phyloP scores from a whole-genome alignment of 2,888 invertebrate genomes.

The Tiliacea citrago region DNA sequence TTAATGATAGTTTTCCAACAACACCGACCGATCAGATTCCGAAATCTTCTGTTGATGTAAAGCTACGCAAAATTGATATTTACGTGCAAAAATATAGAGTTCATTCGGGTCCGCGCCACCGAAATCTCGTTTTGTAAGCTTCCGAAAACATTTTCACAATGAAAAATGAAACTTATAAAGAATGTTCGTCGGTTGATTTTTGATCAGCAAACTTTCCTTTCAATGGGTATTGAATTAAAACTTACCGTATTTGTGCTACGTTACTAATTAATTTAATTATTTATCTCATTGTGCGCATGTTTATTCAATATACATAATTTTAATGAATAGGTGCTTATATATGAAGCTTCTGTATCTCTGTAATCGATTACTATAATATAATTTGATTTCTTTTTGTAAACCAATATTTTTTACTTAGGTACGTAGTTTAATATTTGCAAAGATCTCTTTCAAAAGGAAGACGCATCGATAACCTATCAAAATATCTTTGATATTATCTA shows the following conservation, averaged over 20 bases:
- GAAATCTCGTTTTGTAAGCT: conserved; percentile 86
- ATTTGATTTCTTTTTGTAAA: neutral
- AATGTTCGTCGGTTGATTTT: conserved; percentile 82
- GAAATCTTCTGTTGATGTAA: conserved; percentile 82
- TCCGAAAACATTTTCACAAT: conserved; percentile 84
- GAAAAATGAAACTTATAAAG: conserved; percentile 85
- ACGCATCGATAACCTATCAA: no score
- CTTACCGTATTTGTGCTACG: conserved; percentile 87
- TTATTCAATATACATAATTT: conserved; percentile 83
- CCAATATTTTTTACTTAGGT: neutral
- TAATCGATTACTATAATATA: conserved; percentile 35
- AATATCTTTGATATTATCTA: neutral
- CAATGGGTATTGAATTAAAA: conserved; percentile 89
- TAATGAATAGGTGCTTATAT: conserved; percentile 70
- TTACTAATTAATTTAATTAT: conserved; percentile 89
- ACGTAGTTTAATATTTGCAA: no score
- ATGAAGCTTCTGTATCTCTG: conserved; percentile 55
- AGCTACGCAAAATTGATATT: conserved; percentile 77
- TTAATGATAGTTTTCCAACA: conserved; percentile 75
- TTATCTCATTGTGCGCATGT: conserved; percentile 84
- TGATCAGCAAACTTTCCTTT: conserved; percentile 75
- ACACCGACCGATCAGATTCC: conserved; percentile 79
- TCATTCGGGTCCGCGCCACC: conserved; percentile 74
- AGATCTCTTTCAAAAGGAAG: neutral
- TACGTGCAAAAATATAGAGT: conserved; percentile 75